phyloP scores from a whole-genome alignment of 1,140 invertebrate species.

The Gerris buenoi region DNA sequence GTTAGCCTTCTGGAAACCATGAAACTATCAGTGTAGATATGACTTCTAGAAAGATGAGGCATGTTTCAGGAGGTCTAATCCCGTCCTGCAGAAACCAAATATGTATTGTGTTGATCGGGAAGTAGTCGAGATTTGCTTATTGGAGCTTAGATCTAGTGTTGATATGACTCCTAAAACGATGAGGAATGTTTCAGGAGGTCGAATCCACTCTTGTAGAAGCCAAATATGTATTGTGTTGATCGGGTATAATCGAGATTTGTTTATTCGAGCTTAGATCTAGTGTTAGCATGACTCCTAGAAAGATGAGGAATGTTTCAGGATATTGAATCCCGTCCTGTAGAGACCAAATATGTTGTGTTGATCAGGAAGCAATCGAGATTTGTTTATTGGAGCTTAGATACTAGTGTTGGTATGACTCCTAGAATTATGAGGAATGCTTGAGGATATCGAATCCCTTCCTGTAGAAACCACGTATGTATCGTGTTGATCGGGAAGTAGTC shows the following conservation, averaged over 20 bases:
- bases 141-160: neutral
- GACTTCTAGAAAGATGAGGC: too few species aligned
- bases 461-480: neutral
- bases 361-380: neutral
- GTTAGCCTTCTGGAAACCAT: neutral
- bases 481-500: neutral
- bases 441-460: neutral
- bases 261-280: neutral
- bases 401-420: too few species aligned
- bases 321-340: neutral
- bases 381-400: neutral
- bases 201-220: neutral
- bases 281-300: too few species aligned
- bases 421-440: neutral
- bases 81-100: neutral
- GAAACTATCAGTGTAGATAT: too few species aligned
- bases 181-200: neutral
- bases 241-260: neutral
- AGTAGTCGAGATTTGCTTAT: neutral
- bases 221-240: neutral
- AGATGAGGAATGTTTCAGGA: neutral
- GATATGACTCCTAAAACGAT: too few species aligned
- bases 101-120: neutral
- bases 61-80: neutral
- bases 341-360: neutral